phyloP scores from a whole-genome alignment of 2,888 invertebrate genomes.

The Hypomecis punctinalis region DNA sequence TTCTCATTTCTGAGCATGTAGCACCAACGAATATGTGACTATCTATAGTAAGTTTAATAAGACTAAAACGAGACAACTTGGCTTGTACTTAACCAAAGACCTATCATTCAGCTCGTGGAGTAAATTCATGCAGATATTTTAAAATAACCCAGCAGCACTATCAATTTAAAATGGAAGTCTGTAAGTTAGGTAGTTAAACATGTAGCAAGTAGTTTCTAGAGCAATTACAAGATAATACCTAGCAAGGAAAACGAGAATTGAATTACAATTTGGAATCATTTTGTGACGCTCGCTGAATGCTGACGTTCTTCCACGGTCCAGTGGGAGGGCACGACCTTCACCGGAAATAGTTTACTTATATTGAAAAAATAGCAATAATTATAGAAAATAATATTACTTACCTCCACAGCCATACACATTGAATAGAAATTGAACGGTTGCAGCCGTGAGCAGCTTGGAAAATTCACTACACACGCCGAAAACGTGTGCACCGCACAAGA shows the following conservation, averaged over 20 bases:
- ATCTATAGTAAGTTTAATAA: too few relatives aligned
- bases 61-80: not conserved
- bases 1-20: not conserved
- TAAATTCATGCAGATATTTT: not conserved
- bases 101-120: not conserved
- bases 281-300: constrained; percentile 71
- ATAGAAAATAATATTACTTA: constrained; percentile 75
- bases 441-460: constrained; percentile 84
- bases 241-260: constrained; percentile 51
- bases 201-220: constrained; percentile 17
- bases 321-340: constrained; percentile 71
- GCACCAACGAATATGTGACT: too few relatives aligned
- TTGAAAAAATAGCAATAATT: not conserved
- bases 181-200: not conserved
- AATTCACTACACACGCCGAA: constrained; percentile 80
- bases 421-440: constrained; percentile 86
- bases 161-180: constrained; percentile 1
- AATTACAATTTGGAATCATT: constrained; percentile 59
- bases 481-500: constrained; percentile 81
- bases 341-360: constrained; percentile 36
- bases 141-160: not conserved
- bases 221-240: constrained; percentile 35
- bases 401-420: constrained; percentile 95
- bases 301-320: constrained; percentile 62
- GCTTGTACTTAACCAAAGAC: not conserved